These are phyloP conservation scores for Andricus grossulariae DNA, from an alignment of 1,140 invertebrate genomes.

Conservation along the genomic window DNA sequence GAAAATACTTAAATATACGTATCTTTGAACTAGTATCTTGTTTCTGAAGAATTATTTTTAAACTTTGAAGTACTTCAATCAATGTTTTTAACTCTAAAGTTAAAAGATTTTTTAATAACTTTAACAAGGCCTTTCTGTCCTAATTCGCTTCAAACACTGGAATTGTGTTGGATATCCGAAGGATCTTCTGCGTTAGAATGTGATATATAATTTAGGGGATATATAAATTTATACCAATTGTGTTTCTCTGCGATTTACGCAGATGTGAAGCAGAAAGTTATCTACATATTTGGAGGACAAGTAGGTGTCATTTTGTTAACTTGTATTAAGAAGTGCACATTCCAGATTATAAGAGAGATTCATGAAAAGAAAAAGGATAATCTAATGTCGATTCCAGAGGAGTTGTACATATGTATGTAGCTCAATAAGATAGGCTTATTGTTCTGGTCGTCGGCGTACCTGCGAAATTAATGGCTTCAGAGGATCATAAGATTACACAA, in stretches of 20 bases:
- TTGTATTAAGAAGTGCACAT: conserved; percentile 56
- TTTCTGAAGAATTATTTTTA: no score
- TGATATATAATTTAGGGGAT: no score
- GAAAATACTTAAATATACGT: no score
- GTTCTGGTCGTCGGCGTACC: conserved; percentile 71
- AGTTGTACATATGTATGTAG: conserved; percentile 76
- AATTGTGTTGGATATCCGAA: no score
- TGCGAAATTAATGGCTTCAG: conserved; percentile 52
- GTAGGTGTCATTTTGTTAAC: conserved; percentile 43
- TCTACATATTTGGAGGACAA: conserved; percentile 42
- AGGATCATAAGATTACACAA: conserved; percentile 11
- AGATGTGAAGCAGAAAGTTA: background rate
- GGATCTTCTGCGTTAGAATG: no score
- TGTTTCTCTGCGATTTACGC: background rate
- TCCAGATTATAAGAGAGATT: conserved; percentile 56
- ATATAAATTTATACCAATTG: no score
- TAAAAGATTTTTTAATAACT: no score
- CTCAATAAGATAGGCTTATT: conserved; percentile 74
- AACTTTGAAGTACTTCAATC: no score
- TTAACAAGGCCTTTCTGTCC: no score
- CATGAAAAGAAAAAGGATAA: conserved; percentile 47
- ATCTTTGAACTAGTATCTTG: no score
- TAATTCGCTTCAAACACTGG: no score
- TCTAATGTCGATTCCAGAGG: conserved; percentile 56
- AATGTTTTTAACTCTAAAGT: no score